Evolutionary conservation across 2,888 invertebrate genomes (phyloP), one percentile per base, ranked within the genome.

Genomic region (Fragum fragum): DNA sequence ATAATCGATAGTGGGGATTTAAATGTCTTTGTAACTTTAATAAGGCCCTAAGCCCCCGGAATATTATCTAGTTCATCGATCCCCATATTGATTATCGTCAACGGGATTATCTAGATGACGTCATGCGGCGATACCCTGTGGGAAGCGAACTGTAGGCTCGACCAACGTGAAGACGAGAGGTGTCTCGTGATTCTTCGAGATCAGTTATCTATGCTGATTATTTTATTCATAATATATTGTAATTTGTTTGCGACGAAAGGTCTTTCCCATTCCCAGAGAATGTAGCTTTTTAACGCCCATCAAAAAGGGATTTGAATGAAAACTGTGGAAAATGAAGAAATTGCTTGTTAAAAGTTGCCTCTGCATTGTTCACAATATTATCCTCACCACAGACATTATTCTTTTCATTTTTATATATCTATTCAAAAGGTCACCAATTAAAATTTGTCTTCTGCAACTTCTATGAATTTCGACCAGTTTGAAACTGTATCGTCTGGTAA

Each of bases 21-120:
- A 66, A 66, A 66, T 66, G 9, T 66, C 66, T 66, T 42, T 42
- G 66, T 66, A 42, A 66, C 66, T 66, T 61, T 66, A 66, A 66
- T 66, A 66, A 66, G 66, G 66, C 21, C 42, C 18, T 11, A 23
- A 36, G 42, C 7, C n/a, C 32, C 26, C 36, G 9, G 14, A 26
- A 66, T 42, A 9, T 42, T 66, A 66, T 66, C 66, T 66, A 11
- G 3, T 16, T 42, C 32, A 26, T 66, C 66, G 66, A 66, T 66
- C 36, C 42, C 21, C 1, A 3, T 26, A 66, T 66, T 26, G 66
- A 66, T 66, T 66, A 26, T 42, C 9, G 16, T 3, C 16, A 32
- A 3, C 29, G 18, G 3, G 61, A 61, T 61, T 61, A 32, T 5
- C 9, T n/a, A 18, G 32, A 32, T 61, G 61, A 61, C 61, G 61